These are phyloP conservation scores for Phataginus tricuspis DNA, from an alignment of 2,797 vertebrate genomes.

Conservation along the genomic window DNA sequence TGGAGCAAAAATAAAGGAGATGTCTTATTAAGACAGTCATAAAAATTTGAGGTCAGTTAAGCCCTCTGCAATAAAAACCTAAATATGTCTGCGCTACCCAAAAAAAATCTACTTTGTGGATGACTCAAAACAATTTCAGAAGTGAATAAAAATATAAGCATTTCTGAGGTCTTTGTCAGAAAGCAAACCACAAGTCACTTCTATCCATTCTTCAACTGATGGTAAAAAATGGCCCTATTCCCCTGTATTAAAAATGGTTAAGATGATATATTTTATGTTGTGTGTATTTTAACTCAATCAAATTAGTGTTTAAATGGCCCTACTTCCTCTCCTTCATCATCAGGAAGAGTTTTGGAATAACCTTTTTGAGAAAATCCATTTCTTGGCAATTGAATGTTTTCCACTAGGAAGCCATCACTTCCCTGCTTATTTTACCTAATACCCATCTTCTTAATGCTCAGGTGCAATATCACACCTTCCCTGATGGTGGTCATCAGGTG, in stretches of 20 bases:
- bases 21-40: slow-evolving; percentile 32
- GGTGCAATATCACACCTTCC: not conserved
- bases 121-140: slow-evolving; percentile 28
- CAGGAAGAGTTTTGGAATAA: not conserved
- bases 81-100: not conserved
- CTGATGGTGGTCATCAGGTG: not conserved
- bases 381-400: not conserved
- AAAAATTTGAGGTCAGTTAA: slow-evolving; percentile 8
- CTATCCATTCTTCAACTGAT: not conserved
- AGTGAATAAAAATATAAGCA: slow-evolving; percentile 2
- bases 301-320: not conserved
- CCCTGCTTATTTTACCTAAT: not conserved
- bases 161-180: slow-evolving; percentile 21
- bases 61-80: not conserved
- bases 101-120: not conserved
- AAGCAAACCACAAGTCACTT: not conserved
- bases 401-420: not conserved
- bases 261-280: not conserved
- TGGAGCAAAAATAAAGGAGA: not conserved
- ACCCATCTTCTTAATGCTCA: not conserved
- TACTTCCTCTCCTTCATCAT: not conserved
- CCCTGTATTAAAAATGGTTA: not conserved
- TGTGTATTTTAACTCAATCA: not conserved
- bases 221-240: not conserved
- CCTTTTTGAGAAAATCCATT: not conserved